Evolutionary conservation across 2,888 invertebrate species (phyloP), one percentile per base, ranked within the genome.

Genomic region (Podotricha telesiphe): DNA sequence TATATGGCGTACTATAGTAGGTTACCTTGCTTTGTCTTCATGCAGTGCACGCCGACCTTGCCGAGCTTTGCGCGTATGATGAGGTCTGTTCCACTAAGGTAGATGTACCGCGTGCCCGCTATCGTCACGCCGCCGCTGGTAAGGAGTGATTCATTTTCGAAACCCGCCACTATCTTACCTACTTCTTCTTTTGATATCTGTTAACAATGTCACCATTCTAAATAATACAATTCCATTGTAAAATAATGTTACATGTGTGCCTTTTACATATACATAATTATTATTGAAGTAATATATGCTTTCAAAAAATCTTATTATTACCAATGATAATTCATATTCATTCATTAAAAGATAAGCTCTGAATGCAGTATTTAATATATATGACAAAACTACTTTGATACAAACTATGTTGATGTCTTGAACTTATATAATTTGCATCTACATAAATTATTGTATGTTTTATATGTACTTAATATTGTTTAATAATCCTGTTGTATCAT

Each of bases 21-120:
- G 22, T 91, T 55, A 97, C 97, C 96, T 96, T 98, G 98, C 94
- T 96, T 95, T 93, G 98, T 98, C 94, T 98, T 98, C 97, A 98
- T 97, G 96, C 97, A 98, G 91, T 98, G 98, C 80, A 98, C 97
- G 86, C 98, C 98, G 89, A 97, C 96, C 94, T 97, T 97, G 92
- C 97, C 97, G 84, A 97, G 95, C 94, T 98, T 98, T 92, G 97
- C 97, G 94, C 98, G 96, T 93, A 98, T 96, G 86, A 98, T 97
- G 90, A 96, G 96, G 89, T 98, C 97, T 94, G 97, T 96, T 88
- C 98, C 98, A 86, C 98, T 98, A 93, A 98, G 96, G 95, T 98
- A 98, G 94, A 98, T 98, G 95, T 97, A 98, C 94, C 98, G 96
- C 93, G 95, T 95, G 85, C 97, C 97, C 85, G 97, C 97, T 94